Base-by-base conservation (phyloP, 1,140 invertebrate species). In the Cydia fagiglandana region DNA sequence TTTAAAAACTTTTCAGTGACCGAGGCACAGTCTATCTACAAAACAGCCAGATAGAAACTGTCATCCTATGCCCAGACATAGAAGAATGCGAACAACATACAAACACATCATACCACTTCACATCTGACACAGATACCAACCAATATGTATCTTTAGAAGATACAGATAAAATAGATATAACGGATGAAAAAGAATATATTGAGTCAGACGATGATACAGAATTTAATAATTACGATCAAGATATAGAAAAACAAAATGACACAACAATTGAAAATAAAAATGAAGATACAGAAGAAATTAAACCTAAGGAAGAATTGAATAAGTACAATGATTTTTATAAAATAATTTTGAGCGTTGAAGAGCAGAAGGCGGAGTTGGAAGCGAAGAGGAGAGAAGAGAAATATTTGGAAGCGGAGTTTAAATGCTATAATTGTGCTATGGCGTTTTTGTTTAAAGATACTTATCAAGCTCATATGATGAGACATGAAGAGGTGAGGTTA, bases 391-490 rank as follows among this genome's bases (percentile, higher is more conserved):
- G 79, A 73, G 80, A 80, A 56, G 87, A 90, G 79, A 91, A 91
- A 76, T 93, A 93, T 77, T 15, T 88, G 61, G 88, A 90, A 75
- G 82, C 91, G 4, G 88, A 90, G 74, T 93, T 91, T 64, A 93
- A 93, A 73, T 93, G 91, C 73, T 89, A 85, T 28, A 91, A 87
- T 75, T 93, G 91, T 81, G 91, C 88, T 12, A 41, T 90, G 24
- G 83, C 86, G 2, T 93, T 93, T 73, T 47, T 91, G 2, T 93
- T 93, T 20, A 93, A 91, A 73, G 91, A 91, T 77, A 89, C 89
- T 0, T 90, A 91, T 76, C 91, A 91, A 73, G 79, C 88, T 0
- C 91, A 93, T 81, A 93, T 93, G 91, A 91, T 93, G 88, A 84
- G 91, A 24, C 91, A 93, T 85, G 91, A 93, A 82, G 91, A 93